Percentiles rank a stretch among this genome's conserved stretches.
These are phyloP conservation scores for Salarias fasciatus DNA, from an alignment of 2,797 vertebrate genomes.

Conservation along the genomic window DNA sequence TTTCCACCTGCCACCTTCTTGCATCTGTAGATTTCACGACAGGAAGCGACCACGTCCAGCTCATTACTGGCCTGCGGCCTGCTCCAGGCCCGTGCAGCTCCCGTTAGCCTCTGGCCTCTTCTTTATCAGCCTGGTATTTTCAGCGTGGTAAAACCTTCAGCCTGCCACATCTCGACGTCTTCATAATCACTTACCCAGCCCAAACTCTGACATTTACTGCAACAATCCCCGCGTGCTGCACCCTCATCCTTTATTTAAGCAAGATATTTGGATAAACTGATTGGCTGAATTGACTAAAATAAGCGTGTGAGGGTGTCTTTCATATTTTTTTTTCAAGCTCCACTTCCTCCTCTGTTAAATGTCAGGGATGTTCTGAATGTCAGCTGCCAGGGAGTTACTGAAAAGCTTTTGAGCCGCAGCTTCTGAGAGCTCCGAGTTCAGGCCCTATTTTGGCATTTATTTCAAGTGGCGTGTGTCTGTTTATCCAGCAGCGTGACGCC, in stretches of 20 bases:
- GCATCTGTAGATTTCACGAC: too few relatives aligned
- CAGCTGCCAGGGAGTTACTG: constrained; percentile 8
- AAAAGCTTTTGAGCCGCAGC: constrained; percentile 15
- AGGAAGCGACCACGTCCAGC: too few relatives aligned
- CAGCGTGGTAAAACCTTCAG: background rate
- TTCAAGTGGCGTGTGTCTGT: constrained; percentile 10
- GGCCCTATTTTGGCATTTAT: constrained; percentile 13
- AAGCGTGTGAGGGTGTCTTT: background rate
- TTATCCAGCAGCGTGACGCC: background rate
- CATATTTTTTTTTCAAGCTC: background rate
- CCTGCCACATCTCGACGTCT: background rate
- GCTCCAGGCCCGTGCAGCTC: background rate
- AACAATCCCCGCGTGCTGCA: constrained; percentile 11
- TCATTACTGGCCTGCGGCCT: background rate
- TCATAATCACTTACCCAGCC: background rate
- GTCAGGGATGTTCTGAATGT: constrained; percentile 49
- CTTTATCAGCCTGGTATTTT: constrained; percentile 1
- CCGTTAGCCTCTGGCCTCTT: constrained; percentile 15
- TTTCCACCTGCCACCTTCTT: too few relatives aligned
- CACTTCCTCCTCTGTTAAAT: constrained; percentile 33
- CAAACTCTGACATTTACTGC: constrained; percentile 37
- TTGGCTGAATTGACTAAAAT: background rate
- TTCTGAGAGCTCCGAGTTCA: background rate
- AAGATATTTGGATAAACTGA: constrained; percentile 18
- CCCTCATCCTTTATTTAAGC: constrained; percentile 3